A percentile compares a stretch with the other conserved stretches of the same genome.
Conservation (phyloP, 2,113 vertebrate species). For the Dromas ardeola region DNA sequence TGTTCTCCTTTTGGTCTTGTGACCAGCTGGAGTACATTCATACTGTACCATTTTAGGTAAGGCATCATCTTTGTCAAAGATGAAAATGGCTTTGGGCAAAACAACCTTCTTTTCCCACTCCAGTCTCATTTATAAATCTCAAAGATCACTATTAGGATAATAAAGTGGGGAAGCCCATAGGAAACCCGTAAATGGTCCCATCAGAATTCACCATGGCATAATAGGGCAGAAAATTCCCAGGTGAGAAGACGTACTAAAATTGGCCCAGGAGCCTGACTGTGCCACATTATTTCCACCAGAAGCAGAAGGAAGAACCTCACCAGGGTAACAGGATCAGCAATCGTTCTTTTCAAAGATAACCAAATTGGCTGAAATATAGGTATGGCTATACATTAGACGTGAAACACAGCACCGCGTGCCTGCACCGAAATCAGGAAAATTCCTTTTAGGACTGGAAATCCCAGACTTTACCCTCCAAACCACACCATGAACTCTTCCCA, state of each 20-base stretch:
- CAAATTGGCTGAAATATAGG: neutral
- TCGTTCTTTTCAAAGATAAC: neutral
- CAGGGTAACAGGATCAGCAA: neutral
- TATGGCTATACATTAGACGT: rapidly evolving
- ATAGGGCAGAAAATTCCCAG: neutral
- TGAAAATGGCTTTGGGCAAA: constrained; percentile 17
- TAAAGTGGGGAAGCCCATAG: neutral
- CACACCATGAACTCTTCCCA: neutral
- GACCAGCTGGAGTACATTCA: neutral
- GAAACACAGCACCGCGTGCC: rapidly evolving
- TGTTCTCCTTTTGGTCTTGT: neutral
- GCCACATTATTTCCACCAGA: neutral
- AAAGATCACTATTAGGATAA: constrained; percentile 1
- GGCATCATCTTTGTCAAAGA: neutral
- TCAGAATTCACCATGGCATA: neutral
- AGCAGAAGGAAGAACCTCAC: neutral
- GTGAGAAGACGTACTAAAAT: neutral
- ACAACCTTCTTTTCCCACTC: neutral
- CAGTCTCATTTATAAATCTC: neutral
- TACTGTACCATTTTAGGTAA: neutral
- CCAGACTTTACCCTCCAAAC: neutral
- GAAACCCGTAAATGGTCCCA: neutral
- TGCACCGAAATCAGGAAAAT: neutral
- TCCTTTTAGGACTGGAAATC: neutral
- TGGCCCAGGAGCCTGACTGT: neutral